These are phyloP conservation scores for Meloidogyne floridensis DNA, from an alignment of 1,140 invertebrate species.

Conservation along the genomic window DNA sequence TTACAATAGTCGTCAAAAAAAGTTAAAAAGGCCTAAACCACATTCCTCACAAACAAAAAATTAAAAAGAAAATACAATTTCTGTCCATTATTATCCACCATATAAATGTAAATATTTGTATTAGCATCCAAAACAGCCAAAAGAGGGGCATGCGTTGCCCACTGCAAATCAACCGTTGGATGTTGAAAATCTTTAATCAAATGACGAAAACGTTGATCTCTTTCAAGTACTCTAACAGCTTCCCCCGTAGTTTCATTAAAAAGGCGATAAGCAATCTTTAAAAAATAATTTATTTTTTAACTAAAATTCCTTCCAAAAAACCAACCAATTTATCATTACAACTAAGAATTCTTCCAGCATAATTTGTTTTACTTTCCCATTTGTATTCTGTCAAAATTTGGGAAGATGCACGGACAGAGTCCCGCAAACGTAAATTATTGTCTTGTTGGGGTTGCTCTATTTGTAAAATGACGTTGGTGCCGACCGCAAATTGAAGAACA, in stretches of 20 bases:
- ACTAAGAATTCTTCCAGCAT: slow-evolving; percentile 46
- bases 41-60: too few relatives aligned
- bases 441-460: slow-evolving; percentile 28
- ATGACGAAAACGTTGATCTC: slow-evolving; percentile 37
- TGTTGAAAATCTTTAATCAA: slow-evolving; percentile 50
- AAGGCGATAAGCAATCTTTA: slow-evolving; percentile 44
- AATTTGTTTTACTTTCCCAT: slow-evolving; percentile 44
- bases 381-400: slow-evolving; percentile 44
- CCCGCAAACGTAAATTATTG: slow-evolving; percentile 26
- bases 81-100: slow-evolving; percentile 42
- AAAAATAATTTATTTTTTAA: neutral
- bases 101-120: slow-evolving; percentile 46
- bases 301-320: neutral
- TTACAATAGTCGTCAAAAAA: too few relatives aligned
- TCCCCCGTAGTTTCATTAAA: slow-evolving; percentile 51
- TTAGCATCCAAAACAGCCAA: slow-evolving; percentile 47
- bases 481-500: slow-evolving; percentile 35
- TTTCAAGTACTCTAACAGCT: slow-evolving; percentile 39
- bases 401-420: slow-evolving; percentile 35
- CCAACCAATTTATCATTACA: slow-evolving; percentile 33
- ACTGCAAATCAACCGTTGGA: slow-evolving; percentile 39
- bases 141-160: slow-evolving; percentile 44
- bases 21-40: too few relatives aligned
- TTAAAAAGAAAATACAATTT: slow-evolving; percentile 22
- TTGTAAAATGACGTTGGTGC: slow-evolving; percentile 36